These are phyloP conservation scores for Saccostrea cuccullata DNA, from an alignment of 1,140 invertebrate genomes.

Conservation along the genomic window DNA sequence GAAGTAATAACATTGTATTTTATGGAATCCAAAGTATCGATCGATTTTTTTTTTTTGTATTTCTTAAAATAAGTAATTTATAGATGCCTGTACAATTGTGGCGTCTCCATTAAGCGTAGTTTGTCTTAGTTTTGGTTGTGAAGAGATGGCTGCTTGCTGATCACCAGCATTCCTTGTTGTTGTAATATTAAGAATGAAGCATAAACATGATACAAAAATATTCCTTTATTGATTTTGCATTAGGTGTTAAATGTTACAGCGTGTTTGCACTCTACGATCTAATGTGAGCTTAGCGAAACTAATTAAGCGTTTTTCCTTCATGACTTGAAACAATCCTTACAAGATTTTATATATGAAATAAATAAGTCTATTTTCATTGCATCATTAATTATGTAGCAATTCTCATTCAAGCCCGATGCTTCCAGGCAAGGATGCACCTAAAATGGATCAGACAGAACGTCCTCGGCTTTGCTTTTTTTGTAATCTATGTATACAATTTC, in stretches of 20 bases:
- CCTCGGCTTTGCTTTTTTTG: not conserved
- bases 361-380: not conserved
- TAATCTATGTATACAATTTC: not conserved
- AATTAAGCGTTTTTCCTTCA: not conserved
- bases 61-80: not conserved
- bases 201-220: not conserved
- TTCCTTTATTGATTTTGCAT: conserved; percentile 8
- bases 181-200: not conserved
- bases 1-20: too few species aligned
- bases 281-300: not conserved
- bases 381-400: not conserved
- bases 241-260: not conserved
- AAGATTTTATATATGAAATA: not conserved
- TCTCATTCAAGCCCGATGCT: not conserved
- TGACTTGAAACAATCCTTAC: not conserved
- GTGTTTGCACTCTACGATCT: not conserved
- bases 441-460: not conserved
- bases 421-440: not conserved
- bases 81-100: not conserved
- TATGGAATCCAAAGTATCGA: not conserved
- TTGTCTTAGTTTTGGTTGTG: not conserved
- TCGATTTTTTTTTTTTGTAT: not conserved
- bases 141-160: not conserved
- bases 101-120: not conserved
- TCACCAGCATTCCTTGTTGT: not conserved